These are phyloP conservation scores for Tetragonula carbonaria DNA, from an alignment of 2,888 invertebrate genomes.

Conservation along the genomic window DNA sequence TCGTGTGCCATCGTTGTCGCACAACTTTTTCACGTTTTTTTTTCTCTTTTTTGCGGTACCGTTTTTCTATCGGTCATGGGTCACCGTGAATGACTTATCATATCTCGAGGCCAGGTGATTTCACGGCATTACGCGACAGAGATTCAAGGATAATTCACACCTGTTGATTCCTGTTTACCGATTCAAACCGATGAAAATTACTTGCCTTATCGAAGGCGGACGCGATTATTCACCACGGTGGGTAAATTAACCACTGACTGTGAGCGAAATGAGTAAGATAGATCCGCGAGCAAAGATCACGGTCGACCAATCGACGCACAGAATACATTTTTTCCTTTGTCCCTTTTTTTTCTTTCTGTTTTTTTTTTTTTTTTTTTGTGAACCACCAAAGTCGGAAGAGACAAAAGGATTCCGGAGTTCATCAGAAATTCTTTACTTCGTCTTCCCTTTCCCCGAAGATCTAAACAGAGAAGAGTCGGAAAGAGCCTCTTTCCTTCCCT, in stretches of 20 bases:
- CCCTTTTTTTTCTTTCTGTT: neutral
- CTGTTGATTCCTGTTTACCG: neutral
- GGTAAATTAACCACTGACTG: too few species aligned
- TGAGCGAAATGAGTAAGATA: too few species aligned
- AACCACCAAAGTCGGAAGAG: neutral
- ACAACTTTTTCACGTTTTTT: neutral
- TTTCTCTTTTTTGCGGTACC: too few species aligned
- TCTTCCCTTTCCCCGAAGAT: neutral
- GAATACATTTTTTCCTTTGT: neutral
- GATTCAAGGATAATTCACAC: constrained; percentile 27
- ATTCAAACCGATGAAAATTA: neutral
- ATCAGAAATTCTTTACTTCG: constrained; percentile 38
- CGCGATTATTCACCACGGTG: neutral
- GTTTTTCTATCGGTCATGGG: too few species aligned
- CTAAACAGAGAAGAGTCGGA: constrained; percentile 52
- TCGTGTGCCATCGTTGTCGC: neutral
- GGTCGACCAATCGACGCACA: too few species aligned
- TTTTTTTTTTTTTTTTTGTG: too few species aligned
- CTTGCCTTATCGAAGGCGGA: neutral
- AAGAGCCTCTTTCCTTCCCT: neutral
- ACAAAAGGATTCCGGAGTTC: neutral
- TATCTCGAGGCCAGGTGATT: neutral
- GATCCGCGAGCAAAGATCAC: neutral
- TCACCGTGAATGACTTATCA: too few species aligned
- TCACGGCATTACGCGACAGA: neutral